These are phyloP conservation scores for Taenioides sp. DNA, from an alignment of 2,797 vertebrate species.

Conservation along the genomic window DNA sequence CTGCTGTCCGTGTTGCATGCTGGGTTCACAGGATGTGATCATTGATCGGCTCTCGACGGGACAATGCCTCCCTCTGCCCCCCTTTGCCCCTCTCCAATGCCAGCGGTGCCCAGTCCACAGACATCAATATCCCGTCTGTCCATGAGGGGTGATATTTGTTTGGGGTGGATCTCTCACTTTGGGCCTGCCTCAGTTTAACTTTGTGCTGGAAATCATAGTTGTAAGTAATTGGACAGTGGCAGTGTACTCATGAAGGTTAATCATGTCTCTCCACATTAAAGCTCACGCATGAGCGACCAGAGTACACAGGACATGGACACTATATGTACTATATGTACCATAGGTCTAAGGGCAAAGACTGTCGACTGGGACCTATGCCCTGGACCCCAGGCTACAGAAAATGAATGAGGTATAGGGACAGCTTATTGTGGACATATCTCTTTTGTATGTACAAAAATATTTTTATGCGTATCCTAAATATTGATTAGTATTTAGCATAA, in stretches of 20 bases:
- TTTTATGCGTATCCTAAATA: not conserved
- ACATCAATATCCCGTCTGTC: conserved; percentile 57
- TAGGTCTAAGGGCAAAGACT: not conserved
- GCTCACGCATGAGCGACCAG: conserved; percentile 1
- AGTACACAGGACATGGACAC: not conserved
- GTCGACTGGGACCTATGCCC: not conserved
- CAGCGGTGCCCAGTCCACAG: conserved; percentile 59
- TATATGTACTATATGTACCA: not conserved
- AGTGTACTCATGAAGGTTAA: conserved; percentile 10
- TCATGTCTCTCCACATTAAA: conserved; percentile 1
- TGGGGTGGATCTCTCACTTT: conserved; percentile 28
- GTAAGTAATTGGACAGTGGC: not conserved
- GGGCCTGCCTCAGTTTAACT: conserved; percentile 1
- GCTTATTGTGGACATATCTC: not conserved
- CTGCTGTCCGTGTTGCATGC: conserved; percentile 64
- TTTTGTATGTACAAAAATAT: not conserved
- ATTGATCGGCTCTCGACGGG: conserved; percentile 79
- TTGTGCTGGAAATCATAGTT: not conserved
- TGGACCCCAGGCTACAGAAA: not conserved
- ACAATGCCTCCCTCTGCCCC: conserved; percentile 66
- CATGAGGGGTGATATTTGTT: conserved; percentile 40
- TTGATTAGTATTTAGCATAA: not conserved
- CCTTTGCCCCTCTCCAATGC: conserved; percentile 38
- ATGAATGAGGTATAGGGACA: too few species aligned
- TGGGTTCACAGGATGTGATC: conserved; percentile 72